Evolutionary conservation across 1,140 invertebrate genomes (phyloP).

Genomic region (Diuraphis noxia): DNA sequence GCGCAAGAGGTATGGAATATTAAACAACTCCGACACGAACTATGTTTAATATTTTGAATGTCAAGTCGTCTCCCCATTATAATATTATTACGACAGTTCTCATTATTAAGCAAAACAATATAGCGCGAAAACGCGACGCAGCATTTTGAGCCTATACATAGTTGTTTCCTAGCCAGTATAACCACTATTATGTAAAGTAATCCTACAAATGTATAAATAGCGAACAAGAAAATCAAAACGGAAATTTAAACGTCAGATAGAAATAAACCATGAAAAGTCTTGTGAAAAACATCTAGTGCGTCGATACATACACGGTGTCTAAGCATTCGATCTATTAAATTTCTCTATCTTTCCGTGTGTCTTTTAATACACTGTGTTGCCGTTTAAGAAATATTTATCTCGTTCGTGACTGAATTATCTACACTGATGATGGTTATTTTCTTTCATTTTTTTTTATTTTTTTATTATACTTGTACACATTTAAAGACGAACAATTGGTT

Average conservation of each 20-base stretch:
- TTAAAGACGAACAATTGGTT: neutral
- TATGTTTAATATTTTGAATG: conserved; percentile 11
- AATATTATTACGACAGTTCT: neutral
- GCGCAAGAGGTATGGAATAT: neutral
- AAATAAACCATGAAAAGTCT: conserved; percentile 11
- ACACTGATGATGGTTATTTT: neutral
- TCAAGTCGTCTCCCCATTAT: neutral
- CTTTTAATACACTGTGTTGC: neutral
- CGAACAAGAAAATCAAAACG: conserved; percentile 20
- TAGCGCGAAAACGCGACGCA: neutral
- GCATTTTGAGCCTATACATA: neutral
- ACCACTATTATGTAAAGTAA: neutral
- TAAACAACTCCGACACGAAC: neutral
- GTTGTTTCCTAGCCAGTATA: neutral
- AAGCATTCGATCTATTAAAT: neutral
- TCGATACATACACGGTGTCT: neutral
- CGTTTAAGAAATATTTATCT: neutral
- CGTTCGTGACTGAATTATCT: neutral
- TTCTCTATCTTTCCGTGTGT: neutral
- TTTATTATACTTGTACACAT: too few relatives aligned
- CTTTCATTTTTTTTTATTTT: too few relatives aligned
- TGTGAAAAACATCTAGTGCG: neutral
- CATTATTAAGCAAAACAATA: neutral
- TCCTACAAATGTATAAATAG: neutral
- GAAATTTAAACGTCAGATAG: neutral